These are phyloP conservation scores for Dermolepida albohirtum DNA, from an alignment of 2,888 invertebrate species.

Conservation along the genomic window DNA sequence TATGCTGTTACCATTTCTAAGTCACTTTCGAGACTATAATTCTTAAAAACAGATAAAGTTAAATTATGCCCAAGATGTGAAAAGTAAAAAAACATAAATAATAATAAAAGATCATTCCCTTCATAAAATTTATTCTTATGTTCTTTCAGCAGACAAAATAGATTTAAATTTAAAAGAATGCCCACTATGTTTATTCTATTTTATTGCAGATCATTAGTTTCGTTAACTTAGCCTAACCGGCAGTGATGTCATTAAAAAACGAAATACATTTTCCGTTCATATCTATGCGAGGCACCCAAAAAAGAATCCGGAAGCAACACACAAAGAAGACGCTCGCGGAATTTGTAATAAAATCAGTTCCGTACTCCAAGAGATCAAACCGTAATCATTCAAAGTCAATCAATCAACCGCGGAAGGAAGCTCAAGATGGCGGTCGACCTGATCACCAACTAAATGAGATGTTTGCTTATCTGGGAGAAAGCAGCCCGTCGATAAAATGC, in stretches of 20 bases:
- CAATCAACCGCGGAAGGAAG: conserved; percentile 56
- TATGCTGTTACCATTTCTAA: too few relatives aligned
- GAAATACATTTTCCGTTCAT: conserved; percentile 10
- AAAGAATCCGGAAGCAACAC: not conserved
- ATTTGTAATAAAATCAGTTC: conserved; percentile 39
- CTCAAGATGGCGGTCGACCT: conserved; percentile 56
- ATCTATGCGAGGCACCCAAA: conserved; percentile 4
- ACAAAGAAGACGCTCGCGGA: conserved; percentile 12
- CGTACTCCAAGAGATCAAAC: conserved; percentile 32
- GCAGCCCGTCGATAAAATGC: conserved; percentile 62
- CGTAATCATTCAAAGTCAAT: conserved; percentile 56
- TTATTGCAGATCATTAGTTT: not conserved
- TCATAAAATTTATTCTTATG: too few relatives aligned
- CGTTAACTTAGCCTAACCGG: not conserved
- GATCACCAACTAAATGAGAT: conserved; percentile 60
- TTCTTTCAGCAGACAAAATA: too few relatives aligned
- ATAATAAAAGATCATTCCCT: too few relatives aligned
- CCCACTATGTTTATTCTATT: too few relatives aligned
- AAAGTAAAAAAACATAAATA: too few relatives aligned
- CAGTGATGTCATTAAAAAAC: conserved; percentile 1
- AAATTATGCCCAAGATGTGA: too few relatives aligned
- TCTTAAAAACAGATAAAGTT: too few relatives aligned
- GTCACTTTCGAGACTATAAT: too few relatives aligned
- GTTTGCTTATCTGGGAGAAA: conserved; percentile 63
- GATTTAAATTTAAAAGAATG: too few relatives aligned